Evolutionary conservation across 2,888 invertebrate genomes (phyloP).

Genomic region (Ennomos fuscantarius): DNA sequence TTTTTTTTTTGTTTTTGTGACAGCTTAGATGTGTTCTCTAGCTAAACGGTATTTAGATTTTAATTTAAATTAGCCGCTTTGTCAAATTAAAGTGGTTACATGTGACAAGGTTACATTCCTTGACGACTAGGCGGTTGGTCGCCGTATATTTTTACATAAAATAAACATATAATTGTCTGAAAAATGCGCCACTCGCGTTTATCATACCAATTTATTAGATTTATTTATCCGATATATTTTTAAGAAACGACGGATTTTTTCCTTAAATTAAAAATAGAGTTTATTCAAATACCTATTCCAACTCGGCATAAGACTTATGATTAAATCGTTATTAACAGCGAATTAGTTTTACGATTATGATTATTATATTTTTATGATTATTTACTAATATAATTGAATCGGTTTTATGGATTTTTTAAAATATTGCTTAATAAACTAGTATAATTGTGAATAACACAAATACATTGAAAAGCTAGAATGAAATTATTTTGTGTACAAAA

Average conservation of each 20-base stretch:
- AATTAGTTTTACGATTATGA: neutral
- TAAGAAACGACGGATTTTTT: conserved; percentile 7
- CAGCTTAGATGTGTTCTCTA: conserved; percentile 9
- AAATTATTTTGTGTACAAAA: too few relatives aligned
- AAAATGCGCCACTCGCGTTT: conserved; percentile 30
- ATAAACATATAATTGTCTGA: conserved; percentile 29
- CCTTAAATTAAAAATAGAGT: neutral
- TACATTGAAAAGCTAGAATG: too few relatives aligned
- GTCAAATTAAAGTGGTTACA: conserved; percentile 14
- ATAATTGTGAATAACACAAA: too few relatives aligned
- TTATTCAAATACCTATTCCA: neutral
- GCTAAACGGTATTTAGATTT: conserved; percentile 13
- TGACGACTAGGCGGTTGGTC: conserved; percentile 14
- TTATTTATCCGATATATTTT: conserved; percentile 11
- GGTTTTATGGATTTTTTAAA: neutral
- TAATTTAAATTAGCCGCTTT: conserved; percentile 30
- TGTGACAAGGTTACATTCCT: conserved; percentile 19
- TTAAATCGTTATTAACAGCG: neutral
- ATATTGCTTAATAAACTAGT: too few relatives aligned
- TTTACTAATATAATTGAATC: neutral
- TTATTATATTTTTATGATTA: neutral
- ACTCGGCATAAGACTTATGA: neutral
- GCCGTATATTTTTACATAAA: conserved; percentile 36
- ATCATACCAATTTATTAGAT: conserved; percentile 28
- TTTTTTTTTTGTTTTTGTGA: conserved; percentile 3